Evolutionary conservation across 1,140 invertebrate genomes (phyloP).

Genomic region (Sinella curviseta): DNA sequence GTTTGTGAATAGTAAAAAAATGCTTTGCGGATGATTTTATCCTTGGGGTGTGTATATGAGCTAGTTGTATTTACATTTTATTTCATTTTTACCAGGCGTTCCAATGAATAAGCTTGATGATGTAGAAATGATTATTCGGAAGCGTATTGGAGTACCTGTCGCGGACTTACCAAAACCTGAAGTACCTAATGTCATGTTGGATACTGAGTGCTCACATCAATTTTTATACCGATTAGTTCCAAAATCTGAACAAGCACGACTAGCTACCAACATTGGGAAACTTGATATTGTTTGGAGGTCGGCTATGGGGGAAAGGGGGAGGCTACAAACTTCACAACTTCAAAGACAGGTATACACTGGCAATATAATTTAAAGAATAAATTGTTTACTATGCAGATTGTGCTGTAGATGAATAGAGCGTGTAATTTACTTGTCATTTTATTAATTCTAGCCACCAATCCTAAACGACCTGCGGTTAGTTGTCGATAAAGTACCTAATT

Average conservation of each 20-base stretch:
- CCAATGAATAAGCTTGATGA: slow-evolving; percentile 8
- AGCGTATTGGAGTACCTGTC: neutral
- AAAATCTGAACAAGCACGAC: slow-evolving; percentile 69
- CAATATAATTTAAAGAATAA: too few species aligned
- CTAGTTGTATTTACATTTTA: neutral
- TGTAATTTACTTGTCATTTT: slow-evolving; percentile 35
- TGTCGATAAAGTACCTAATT: slow-evolving; percentile 38
- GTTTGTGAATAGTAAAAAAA: neutral
- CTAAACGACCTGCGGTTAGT: slow-evolving; percentile 45
- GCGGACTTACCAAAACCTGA: neutral
- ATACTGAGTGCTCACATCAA: slow-evolving; percentile 68
- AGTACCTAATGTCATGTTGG: slow-evolving; percentile 44
- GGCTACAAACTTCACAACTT: slow-evolving; percentile 92
- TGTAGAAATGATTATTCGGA: neutral
- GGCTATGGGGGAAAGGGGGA: slow-evolving; percentile 89
- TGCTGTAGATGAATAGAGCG: neutral
- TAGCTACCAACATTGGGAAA: slow-evolving; percentile 88
- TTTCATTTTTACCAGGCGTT: neutral
- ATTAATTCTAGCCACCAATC: slow-evolving; percentile 37
- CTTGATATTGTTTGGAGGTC: slow-evolving; percentile 97
- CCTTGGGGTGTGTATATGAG: neutral
- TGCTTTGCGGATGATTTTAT: slow-evolving; percentile 13
- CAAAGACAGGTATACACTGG: slow-evolving; percentile 82
- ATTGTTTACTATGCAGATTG: neutral
- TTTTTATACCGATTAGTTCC: slow-evolving; percentile 91